Conservation (phyloP, 2,888 invertebrate genomes). For the Epinotia nisella region DNA sequence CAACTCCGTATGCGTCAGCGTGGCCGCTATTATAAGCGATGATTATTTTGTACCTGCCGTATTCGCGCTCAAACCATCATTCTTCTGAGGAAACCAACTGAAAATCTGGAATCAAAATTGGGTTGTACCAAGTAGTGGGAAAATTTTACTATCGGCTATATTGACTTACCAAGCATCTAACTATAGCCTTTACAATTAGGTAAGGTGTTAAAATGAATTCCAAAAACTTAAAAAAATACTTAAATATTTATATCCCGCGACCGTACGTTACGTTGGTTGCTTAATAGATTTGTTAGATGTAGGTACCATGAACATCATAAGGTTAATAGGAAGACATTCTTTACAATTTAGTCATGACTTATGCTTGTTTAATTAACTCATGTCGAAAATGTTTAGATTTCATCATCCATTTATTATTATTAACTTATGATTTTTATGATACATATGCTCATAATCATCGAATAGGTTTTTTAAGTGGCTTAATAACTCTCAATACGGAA, state of each 20-base stretch:
- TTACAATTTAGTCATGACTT: constrained; percentile 19
- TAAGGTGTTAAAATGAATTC: too few species aligned
- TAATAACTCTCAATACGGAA: too few species aligned
- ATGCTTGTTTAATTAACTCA: not conserved
- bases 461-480: too few species aligned
- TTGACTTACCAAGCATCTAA: too few species aligned
- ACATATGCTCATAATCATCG: not conserved
- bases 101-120: not conserved
- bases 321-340: constrained; percentile 8
- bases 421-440: not conserved
- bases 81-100: not conserved
- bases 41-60: not conserved
- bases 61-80: not conserved
- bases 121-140: not conserved
- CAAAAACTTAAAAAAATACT: too few species aligned
- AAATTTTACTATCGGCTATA: too few species aligned
- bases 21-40: constrained; percentile 24
- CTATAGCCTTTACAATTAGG: too few species aligned
- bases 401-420: constrained; percentile 19
- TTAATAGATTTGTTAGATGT: constrained; percentile 1
- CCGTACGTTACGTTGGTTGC: not conserved
- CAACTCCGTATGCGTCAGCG: constrained; percentile 42
- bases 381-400: constrained; percentile 16
- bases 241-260: not conserved
- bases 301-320: constrained; percentile 2